Conservation (phyloP, 2,888 invertebrate species). For the Aspidiotus rigidus region DNA sequence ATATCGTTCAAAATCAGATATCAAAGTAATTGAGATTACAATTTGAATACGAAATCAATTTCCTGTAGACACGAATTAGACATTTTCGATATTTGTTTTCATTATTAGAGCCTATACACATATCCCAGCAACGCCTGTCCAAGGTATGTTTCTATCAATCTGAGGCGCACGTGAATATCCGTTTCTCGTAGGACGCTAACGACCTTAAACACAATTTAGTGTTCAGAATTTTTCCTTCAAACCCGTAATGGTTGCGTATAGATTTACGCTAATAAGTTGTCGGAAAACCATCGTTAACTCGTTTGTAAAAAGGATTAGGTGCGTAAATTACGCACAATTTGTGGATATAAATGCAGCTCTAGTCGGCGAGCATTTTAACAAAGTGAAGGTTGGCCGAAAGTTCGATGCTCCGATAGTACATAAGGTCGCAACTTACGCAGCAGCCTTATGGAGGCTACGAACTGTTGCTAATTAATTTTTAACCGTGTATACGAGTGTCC, state of each 20-base stretch:
- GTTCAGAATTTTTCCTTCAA: background rate
- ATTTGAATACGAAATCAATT: conserved; percentile 21
- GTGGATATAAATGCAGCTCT: conserved; percentile 15
- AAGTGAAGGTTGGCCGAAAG: conserved; percentile 20
- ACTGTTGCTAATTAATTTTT: conserved; percentile 31
- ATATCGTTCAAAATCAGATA: background rate
- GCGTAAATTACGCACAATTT: conserved; percentile 20
- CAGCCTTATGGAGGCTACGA: conserved; percentile 2
- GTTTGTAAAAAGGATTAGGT: conserved; percentile 28
- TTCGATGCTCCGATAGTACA: conserved; percentile 3
- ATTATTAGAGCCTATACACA: background rate
- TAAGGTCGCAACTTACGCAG: conserved; percentile 17
- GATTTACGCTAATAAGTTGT: conserved; percentile 22
- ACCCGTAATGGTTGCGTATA: conserved; percentile 16
- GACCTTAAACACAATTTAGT: conserved; percentile 2
- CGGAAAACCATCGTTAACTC: conserved; percentile 32
- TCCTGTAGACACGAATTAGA: conserved; percentile 1
- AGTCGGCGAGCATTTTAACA: conserved; percentile 13
- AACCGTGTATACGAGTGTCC: conserved; percentile 15
- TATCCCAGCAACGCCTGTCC: background rate
- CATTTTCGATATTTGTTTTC: conserved; percentile 20
- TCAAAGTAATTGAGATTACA: conserved; percentile 8
- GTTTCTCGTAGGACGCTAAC: conserved; percentile 19
- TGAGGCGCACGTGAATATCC: conserved; percentile 4
- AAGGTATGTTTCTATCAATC: conserved; percentile 13